Evolutionary conservation across 2,113 vertebrate species (phyloP).

Genomic region (Rhinogobius similis): DNA sequence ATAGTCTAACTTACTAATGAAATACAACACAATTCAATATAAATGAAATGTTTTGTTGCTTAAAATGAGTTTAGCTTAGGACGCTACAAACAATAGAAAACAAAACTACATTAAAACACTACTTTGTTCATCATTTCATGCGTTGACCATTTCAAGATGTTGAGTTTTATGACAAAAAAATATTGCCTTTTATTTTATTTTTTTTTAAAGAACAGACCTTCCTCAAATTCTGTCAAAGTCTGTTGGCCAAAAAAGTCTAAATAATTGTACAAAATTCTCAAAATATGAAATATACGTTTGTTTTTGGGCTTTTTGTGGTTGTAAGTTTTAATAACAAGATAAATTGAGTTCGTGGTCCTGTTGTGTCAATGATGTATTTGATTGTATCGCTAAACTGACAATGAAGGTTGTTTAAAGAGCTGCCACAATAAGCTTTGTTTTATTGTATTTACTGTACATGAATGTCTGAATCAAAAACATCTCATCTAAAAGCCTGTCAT

Average conservation of each 20-base stretch:
- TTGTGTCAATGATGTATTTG: neutral
- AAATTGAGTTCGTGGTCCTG: neutral
- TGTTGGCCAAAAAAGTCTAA: no score
- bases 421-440: constrained; percentile 1
- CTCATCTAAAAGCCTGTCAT: neutral
- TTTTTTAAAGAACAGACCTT: no score
- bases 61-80: neutral
- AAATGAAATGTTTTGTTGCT: neutral
- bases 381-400: neutral
- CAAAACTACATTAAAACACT: neutral
- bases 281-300: neutral
- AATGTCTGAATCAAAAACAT: neutral
- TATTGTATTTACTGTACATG: neutral
- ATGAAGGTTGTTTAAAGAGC: neutral
- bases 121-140: neutral
- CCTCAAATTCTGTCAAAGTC: no score
- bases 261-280: no score
- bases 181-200: no score
- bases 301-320: neutral
- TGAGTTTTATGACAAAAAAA: neutral
- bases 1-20: neutral
- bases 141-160: neutral
- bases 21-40: neutral
- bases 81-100: neutral
- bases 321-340: neutral